Base-by-base conservation (phyloP, 2,113 vertebrate genomes). In the Laticauda laticaudata region DNA sequence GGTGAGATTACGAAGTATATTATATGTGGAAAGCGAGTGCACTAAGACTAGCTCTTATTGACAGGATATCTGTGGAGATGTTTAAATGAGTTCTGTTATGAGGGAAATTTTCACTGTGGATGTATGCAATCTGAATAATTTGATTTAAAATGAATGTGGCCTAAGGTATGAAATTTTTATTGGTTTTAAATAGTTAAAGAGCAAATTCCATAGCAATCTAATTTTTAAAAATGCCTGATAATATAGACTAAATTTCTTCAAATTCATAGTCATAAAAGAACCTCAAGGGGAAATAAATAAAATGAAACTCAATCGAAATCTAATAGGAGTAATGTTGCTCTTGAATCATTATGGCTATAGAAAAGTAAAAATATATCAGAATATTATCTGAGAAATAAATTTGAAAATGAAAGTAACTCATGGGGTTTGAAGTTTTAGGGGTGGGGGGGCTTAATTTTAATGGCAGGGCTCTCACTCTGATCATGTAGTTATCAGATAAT, bases 381-480 rank as follows among this genome's bases (percentile, higher is more conserved):
- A 29, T 94, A 95, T 85, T 75, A 0, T 18, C 18, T 89, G 29
- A 94, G 92, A 94, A 96, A 95, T 94, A 88, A 93, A 34, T 92
- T 0, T 75, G 9, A 53, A 94, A 93, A 91, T 6, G 45, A 92
- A 94, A 89, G 92, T 81, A 92, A 20, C 88, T 55, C 45, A 56
- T n/a, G 24, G 24, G 24, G 23, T 88, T 39, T 88, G 61, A 18
- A 88, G 75, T 43, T 81, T 81, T 43, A 21, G 75, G 75, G 18
- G 9, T 61, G 61, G 61, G 59, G 59, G 34, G 75, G 34, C 18
- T 81, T 81, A 81, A 81, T 81, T 81, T 81, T 81, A 43, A 34
- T 21, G 4, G 18, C 21, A 43, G 18, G 18, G 34, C 3, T 81
- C 20, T 81, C 75, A 81, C 34, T 81, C 18, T 81, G 34, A 81